Conservation (phyloP, 2,888 invertebrate species). For the Magallana nippona region DNA sequence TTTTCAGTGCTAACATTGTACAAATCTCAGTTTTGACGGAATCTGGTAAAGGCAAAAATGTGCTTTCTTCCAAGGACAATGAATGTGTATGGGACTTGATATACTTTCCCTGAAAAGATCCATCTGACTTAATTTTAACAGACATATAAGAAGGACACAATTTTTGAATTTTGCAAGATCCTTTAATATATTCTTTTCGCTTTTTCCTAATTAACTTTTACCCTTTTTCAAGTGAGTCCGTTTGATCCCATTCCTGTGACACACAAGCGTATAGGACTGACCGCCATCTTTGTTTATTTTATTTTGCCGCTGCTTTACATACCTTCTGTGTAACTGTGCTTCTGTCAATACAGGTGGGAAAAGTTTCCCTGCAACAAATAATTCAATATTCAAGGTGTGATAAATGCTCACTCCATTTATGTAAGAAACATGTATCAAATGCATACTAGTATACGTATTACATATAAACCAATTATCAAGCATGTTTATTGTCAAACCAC, state of each 20-base stretch:
- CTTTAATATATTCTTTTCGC: not conserved
- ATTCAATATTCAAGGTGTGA: not conserved
- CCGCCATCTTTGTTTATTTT: not conserved
- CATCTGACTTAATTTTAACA: not conserved
- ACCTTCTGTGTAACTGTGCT: not conserved
- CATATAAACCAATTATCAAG: too few species aligned
- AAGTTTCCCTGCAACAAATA: not conserved
- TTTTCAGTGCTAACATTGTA: constrained; percentile 27
- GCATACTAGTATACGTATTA: too few species aligned
- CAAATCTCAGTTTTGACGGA: constrained; percentile 9
- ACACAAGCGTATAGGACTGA: constrained; percentile 7
- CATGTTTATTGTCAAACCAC: too few species aligned
- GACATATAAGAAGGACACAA: constrained; percentile 19
- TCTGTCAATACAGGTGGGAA: not conserved
- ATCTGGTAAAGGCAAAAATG: constrained; percentile 28
- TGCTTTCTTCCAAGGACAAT: constrained; percentile 33
- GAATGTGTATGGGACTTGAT: constrained; percentile 40
- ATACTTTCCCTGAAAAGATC: constrained; percentile 12
- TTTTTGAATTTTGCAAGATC: constrained; percentile 17
- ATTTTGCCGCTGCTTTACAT: not conserved
- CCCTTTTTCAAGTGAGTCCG: not conserved
- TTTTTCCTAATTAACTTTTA: not conserved
- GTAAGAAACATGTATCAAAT: too few species aligned
- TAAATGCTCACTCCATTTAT: not conserved
- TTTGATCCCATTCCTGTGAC: constrained; percentile 37